These are phyloP conservation scores for Stegastes partitus DNA, from an alignment of 2,113 vertebrate genomes.

Conservation along the genomic window DNA sequence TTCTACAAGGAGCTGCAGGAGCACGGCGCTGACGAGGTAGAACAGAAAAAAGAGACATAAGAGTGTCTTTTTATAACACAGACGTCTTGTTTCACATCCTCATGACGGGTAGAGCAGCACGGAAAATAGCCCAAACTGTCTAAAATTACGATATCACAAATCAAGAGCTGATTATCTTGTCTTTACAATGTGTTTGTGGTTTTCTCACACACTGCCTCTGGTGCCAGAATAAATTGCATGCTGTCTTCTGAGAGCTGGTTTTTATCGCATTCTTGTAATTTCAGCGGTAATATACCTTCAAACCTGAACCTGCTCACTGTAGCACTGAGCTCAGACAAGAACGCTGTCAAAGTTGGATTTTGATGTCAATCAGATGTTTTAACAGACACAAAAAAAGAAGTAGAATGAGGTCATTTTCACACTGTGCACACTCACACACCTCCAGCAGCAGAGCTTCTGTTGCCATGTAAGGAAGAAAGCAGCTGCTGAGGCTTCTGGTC, in stretches of 20 bases:
- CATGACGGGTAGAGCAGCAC: background rate
- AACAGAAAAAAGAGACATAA: background rate
- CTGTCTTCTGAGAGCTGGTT: background rate
- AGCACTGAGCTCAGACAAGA: background rate
- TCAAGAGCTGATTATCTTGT: too few species aligned
- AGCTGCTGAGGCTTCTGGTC: constrained; percentile 51
- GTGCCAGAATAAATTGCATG: background rate
- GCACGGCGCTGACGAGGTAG: constrained; percentile 94
- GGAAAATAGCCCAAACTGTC: too few species aligned
- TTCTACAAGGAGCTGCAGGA: constrained; percentile 99
- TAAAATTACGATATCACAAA: too few species aligned
- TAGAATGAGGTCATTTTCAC: constrained; percentile 21
- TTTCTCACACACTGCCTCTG: background rate
- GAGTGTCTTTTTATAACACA: too few species aligned
- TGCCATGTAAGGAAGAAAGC: constrained; percentile 83
- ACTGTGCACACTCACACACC: background rate
- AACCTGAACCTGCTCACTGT: background rate
- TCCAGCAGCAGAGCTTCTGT: constrained; percentile 30
- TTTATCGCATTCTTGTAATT: background rate
- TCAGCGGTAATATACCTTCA: background rate
- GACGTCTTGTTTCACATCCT: background rate
- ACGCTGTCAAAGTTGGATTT: background rate
- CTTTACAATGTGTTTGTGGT: background rate
- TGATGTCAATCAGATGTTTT: background rate
- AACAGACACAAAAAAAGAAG: constrained; percentile 11